Percentiles rank a stretch among this genome's conserved stretches.
Evolutionary conservation across 2,888 invertebrate species (phyloP).

Genomic region (Chloroclysta siterata): DNA sequence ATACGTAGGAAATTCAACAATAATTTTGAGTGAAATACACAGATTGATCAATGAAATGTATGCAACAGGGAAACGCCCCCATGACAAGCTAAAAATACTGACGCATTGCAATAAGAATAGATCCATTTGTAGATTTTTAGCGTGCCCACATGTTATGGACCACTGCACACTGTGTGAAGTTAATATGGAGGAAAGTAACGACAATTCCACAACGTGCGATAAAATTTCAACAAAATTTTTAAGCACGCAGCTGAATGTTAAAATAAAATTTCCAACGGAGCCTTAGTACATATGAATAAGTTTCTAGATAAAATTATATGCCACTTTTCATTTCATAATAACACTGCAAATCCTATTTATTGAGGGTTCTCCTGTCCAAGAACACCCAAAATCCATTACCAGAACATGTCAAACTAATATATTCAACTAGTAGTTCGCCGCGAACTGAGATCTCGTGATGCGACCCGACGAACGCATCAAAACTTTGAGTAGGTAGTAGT

Average conservation of each 20-base stretch:
- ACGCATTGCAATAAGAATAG: constrained; percentile 54
- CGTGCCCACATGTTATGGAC: constrained; percentile 56
- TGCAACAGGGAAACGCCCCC: background rate
- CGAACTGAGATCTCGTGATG: no score
- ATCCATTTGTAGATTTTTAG: constrained; percentile 61
- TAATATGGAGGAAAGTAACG: constrained; percentile 29
- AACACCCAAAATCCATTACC: no score
- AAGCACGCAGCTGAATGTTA: constrained; percentile 18
- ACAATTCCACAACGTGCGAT: constrained; percentile 54
- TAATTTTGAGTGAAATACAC: constrained; percentile 23
- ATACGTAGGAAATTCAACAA: constrained; percentile 13
- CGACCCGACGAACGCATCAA: no score
- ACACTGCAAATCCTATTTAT: no score
- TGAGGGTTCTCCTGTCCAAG: no score
- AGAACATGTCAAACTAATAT: no score
- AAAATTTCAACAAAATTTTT: constrained; percentile 49
- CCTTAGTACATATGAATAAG: background rate
- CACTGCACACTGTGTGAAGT: constrained; percentile 66
- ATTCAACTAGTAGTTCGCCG: no score
- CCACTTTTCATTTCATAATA: background rate
- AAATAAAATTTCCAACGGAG: background rate
- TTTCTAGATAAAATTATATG: background rate
- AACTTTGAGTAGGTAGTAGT: no score
- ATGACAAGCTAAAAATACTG: constrained; percentile 54
- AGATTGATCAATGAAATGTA: constrained; percentile 17